These are phyloP conservation scores for Drosophila seguyi DNA, from an alignment of 1,140 invertebrate genomes.

Conservation along the genomic window DNA sequence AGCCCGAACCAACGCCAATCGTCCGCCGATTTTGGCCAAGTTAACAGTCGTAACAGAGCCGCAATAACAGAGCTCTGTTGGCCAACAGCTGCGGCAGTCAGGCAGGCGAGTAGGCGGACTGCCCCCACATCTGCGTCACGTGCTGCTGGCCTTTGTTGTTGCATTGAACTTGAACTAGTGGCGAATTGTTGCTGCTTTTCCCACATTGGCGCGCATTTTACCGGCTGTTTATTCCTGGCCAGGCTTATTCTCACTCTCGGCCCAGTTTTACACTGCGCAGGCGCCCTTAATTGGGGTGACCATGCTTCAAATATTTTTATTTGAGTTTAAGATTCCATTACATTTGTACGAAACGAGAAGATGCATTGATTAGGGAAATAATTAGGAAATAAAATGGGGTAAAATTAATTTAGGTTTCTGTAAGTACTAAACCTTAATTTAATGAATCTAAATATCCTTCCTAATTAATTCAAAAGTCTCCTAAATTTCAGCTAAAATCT, in stretches of 20 bases:
- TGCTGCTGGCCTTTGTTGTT: slow-evolving; percentile 55
- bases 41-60: slow-evolving; percentile 25
- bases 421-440: background rate
- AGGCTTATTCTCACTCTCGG: slow-evolving; percentile 19
- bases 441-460: background rate
- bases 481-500: background rate
- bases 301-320: background rate
- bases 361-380: background rate
- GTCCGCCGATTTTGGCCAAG: slow-evolving; percentile 15
- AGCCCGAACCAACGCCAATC: slow-evolving; percentile 4
- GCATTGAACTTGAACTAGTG: slow-evolving; percentile 71
- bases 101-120: background rate
- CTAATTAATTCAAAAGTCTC: background rate
- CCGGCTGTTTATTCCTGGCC: slow-evolving; percentile 48
- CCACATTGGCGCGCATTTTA: slow-evolving; percentile 47
- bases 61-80: slow-evolving; percentile 21
- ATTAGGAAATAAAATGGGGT: background rate
- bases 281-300: slow-evolving; percentile 9
- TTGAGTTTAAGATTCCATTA: background rate
- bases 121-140: slow-evolving; percentile 51
- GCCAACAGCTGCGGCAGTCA: slow-evolving; percentile 26
- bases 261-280: slow-evolving; percentile 5
- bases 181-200: slow-evolving; percentile 39
- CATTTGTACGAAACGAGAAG: background rate
- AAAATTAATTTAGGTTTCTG: background rate